Evolutionary conservation across 2,888 invertebrate species (phyloP).

Genomic region (Heterodera filipjevi): DNA sequence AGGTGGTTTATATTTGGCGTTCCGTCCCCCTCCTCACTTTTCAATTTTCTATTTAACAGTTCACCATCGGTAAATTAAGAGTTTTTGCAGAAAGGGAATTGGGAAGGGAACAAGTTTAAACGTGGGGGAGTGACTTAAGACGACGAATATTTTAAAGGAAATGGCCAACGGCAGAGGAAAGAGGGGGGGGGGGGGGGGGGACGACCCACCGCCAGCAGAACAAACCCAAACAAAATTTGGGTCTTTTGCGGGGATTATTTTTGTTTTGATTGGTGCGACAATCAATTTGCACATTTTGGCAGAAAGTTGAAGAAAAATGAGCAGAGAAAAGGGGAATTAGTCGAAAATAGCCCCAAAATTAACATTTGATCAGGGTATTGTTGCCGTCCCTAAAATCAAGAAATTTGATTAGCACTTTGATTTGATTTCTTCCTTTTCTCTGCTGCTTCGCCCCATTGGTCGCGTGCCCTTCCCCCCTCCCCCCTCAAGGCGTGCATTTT

Average conservation of each 20-base stretch:
- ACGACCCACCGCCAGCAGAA: background rate
- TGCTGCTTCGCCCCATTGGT: too few relatives aligned
- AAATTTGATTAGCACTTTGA: too few relatives aligned
- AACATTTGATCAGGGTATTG: background rate
- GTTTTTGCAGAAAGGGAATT: background rate
- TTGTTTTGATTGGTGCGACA: background rate
- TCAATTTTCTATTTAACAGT: background rate
- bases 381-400: too few relatives aligned
- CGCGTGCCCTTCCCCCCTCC: too few relatives aligned
- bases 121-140: background rate
- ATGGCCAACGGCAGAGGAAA: background rate
- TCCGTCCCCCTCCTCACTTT: background rate
- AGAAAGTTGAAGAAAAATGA: background rate
- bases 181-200: too few relatives aligned
- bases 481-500: too few relatives aligned
- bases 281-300: constrained; percentile 1
- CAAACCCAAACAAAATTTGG: background rate
- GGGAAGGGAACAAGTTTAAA: background rate
- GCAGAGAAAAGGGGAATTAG: background rate
- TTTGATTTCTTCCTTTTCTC: too few relatives aligned
- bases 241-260: background rate
- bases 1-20: background rate
- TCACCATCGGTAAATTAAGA: background rate
- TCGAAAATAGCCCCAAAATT: background rate
- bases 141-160: constrained; percentile 10